Evolutionary conservation across 2,888 invertebrate genomes (phyloP), one percentile per base, ranked within the genome.

Genomic region (Agrilus biguttatus): DNA sequence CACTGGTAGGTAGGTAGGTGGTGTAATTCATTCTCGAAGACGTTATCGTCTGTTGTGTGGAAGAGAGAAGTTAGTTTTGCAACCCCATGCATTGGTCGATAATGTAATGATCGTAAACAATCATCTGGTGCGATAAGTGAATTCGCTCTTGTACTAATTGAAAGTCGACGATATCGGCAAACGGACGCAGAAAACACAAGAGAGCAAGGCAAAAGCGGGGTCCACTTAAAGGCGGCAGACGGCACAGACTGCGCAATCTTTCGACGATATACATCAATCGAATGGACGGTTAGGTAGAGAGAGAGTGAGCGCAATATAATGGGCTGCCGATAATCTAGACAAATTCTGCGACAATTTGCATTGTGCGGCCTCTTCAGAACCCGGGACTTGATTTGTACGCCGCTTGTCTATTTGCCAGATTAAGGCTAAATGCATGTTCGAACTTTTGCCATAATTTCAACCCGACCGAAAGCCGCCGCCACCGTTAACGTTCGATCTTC

Each of bases 311-410:
- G 28, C 28, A 28, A 28, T 28, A 28, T 28, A 28, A 28, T 28
- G 28, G 28, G 28, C 10, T 45, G 51, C 53, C 58, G 63, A 63
- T 65, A 65, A 65, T 65, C 63, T 64, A 60, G 64, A 65, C 65
- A 65, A 65, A 65, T 65, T 65, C 63, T 56, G 60, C 57, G 59
- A 64, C 65, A 63, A 65, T 65, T 64, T 63, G 63, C 65, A 64
- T 65, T 64, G 63, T 65, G 60, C 60, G 61, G 61, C 61, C 62
- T 60, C 54, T 57, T 58, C 56, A 56, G 51, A 53, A 48, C 51
- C 49, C 46, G 47, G 49, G 47, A 46, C 57, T 58, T 64, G 63
- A 63, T 64, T 62, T 62, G 63, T 63, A 60, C 62, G 61, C 62
- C 55, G 58, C 58, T 58, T 55, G 53, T 53, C 49, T 57, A 53